phyloP scores from a whole-genome alignment of 2,113 vertebrate genomes.

The Pan paniscus region DNA sequence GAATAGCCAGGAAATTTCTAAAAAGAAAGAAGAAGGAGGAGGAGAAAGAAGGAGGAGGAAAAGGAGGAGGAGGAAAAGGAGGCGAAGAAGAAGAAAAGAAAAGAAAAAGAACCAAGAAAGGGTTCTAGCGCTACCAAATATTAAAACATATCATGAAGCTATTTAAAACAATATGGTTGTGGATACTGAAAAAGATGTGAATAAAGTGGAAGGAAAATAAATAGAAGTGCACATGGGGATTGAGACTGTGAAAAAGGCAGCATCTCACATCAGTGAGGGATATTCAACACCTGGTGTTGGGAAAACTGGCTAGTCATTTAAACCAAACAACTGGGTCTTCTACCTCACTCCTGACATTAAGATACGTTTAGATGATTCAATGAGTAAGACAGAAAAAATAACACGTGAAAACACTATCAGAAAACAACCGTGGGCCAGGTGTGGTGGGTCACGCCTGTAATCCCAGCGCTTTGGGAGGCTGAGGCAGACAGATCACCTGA shows the following conservation, averaged over 20 bases:
- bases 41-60: too few relatives aligned
- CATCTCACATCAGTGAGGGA: not conserved
- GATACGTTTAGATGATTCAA: not conserved
- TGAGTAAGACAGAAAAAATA: conserved; percentile 1
- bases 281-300: not conserved
- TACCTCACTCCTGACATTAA: not conserved
- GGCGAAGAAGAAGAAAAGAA: not conserved
- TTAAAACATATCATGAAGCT: not conserved
- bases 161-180: not conserved
- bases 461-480: too few relatives aligned
- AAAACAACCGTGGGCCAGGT: not conserved
- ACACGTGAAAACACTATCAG: not conserved
- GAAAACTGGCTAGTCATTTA: not conserved
- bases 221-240: not conserved
- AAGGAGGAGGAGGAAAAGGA: too few relatives aligned
- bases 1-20: not conserved
- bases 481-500: too few relatives aligned
- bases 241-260: not conserved
- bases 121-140: not conserved
- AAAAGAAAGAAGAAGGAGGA: not conserved
- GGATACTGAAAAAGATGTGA: not conserved
- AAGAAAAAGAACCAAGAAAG: not conserved
- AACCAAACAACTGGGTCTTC: not conserved
- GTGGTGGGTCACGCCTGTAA: too few relatives aligned
- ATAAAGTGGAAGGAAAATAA: not conserved